Evolutionary conservation across 2,113 vertebrate genomes (phyloP), one percentile per base, ranked within the genome.

Genomic region (Sinocyclocheilus rhinocerous): DNA sequence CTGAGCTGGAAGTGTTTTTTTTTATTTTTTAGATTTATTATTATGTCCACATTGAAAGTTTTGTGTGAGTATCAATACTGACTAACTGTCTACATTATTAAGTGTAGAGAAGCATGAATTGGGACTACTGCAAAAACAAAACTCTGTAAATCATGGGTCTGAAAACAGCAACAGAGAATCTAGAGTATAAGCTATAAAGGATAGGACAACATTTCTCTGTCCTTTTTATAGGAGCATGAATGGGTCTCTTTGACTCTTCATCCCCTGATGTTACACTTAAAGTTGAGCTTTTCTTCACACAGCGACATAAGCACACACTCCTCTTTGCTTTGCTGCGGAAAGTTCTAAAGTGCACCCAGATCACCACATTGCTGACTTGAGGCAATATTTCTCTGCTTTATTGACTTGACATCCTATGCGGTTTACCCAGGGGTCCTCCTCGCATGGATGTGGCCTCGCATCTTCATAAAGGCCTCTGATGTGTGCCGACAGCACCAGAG

Each of bases 331-430:
- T 15, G 79, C 83, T 42, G 42, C 36, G 4, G 90, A 85, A 84
- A 90, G 89, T 89, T 87, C 92, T 93, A 91, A 92, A 91, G 87
- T 89, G 89, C 92, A 89, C 89, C 45, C 52, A 55, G 85, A 88
- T 79, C 39, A 77, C 70, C n/a, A 90, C 85, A 89, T 84, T 72
- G 83, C 87, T 89, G 87, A 92, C 89, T 92, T 90, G 42, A 88
- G 82, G 75, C 90, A 88, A 77, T 48, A 57, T 45, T 55, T 85
- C n/a, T 69, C 75, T 84, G 76, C 92, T 91, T 91, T 90, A 93
- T 93, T 93, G 77, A 87, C 87, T 89, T 87, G 78, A 84, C 22
- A 83, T 86, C 87, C 22, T 87, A 65, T 76, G 90, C 67, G 7
- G 59, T 79, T 87, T 88, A 88, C 87, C 88, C 88, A 89, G 89